Evolutionary conservation across 1,140 invertebrate species (phyloP).

Genomic region (Caenorhabditis elegans): DNA sequence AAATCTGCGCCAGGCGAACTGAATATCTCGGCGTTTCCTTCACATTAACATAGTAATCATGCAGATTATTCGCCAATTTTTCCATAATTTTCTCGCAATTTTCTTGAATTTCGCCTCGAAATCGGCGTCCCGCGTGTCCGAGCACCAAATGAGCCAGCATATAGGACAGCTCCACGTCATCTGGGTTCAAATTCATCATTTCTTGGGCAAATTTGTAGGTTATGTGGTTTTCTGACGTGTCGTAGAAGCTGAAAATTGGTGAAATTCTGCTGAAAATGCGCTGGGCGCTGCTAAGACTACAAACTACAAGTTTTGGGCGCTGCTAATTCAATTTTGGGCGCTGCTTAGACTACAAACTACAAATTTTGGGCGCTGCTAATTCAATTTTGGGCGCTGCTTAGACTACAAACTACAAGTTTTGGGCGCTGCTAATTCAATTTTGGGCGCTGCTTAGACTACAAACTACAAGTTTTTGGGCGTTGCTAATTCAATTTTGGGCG

Average conservation of each 20-base stretch:
- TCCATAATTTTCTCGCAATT: background rate
- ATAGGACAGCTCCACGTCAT: background rate
- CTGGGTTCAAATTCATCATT: background rate
- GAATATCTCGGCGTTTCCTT: background rate
- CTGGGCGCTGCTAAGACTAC: background rate
- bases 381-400: no score
- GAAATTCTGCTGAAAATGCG: no score
- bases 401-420: no score
- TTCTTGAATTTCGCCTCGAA: background rate
- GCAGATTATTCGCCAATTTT: background rate
- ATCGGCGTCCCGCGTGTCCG: background rate
- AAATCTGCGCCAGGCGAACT: background rate
- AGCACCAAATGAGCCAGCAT: background rate
- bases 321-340: no score
- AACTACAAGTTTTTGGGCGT: no score
- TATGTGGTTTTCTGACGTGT: background rate
- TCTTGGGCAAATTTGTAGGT: background rate
- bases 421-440: no score
- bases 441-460: no score
- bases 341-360: no score
- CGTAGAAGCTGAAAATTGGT: background rate
- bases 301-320: background rate
- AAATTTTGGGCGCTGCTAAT: no score
- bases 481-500: no score
- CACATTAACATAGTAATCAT: background rate